Conservation (phyloP, 1,140 invertebrate genomes). For the Drosophila guanche region DNA sequence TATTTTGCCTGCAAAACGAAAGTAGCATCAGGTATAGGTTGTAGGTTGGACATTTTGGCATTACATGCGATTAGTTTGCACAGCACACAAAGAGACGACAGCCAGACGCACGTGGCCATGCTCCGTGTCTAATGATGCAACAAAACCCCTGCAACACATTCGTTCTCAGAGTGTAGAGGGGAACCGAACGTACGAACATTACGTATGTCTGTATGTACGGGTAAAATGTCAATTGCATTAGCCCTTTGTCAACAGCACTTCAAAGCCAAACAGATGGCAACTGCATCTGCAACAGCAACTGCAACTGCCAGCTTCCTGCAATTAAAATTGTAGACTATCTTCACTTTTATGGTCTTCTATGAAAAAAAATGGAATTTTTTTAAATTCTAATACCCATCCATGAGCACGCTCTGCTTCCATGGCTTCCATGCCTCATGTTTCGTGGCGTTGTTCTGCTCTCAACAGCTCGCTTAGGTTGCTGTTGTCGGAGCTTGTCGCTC, state of each 20-base stretch:
- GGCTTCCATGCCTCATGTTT: conserved; percentile 50
- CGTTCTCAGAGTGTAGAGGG: neutral
- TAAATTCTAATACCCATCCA: conserved; percentile 49
- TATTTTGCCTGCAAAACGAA: conserved; percentile 17
- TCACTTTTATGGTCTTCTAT: conserved; percentile 35
- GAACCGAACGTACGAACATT: neutral
- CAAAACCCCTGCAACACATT: conserved; percentile 6
- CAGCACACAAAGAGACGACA: conserved; percentile 17
- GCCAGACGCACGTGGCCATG: conserved; percentile 23
- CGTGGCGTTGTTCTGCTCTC: conserved; percentile 3
- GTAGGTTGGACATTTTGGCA: neutral
- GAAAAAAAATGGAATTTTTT: conserved; percentile 39
- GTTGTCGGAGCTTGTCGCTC: conserved; percentile 19
- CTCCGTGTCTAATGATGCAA: conserved; percentile 45
- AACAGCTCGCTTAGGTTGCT: conserved; percentile 4
- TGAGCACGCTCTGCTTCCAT: neutral
- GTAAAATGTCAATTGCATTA: conserved; percentile 53
- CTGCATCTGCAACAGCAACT: conserved; percentile 2
- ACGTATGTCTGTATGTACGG: too few species aligned
- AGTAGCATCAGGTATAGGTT: conserved; percentile 5
- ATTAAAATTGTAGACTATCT: conserved; percentile 48
- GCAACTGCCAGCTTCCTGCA: conserved; percentile 44
- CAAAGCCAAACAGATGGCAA: conserved; percentile 22
- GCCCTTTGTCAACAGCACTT: conserved; percentile 43
- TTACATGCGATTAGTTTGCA: conserved; percentile 17